Percentiles rank a stretch among this genome's conserved stretches.
phyloP scores from a whole-genome alignment of 2,888 invertebrate genomes.

The Petrolisthes manimaculis region DNA sequence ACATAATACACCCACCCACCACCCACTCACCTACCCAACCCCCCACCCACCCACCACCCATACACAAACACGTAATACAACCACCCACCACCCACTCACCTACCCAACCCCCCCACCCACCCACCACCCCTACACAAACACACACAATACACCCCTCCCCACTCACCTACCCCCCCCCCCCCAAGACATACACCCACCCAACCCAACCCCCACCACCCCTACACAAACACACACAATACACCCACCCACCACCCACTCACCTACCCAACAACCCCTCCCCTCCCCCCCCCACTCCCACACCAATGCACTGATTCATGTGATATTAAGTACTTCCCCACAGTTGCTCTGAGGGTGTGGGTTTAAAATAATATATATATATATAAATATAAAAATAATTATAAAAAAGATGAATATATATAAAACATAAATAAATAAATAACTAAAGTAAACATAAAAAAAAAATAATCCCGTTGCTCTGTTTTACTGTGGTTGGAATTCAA shows the following conservation, averaged over 20 bases:
- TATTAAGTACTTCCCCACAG: neutral
- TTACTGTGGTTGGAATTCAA: constrained; percentile 7
- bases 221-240: neutral
- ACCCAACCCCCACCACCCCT: neutral
- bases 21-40: neutral
- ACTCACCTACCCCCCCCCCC: neutral
- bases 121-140: neutral
- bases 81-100: neutral
- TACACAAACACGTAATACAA: neutral
- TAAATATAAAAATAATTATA: neutral
- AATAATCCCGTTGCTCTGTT: neutral
- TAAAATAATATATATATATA: constrained; percentile 27
- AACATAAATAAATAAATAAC: constrained; percentile 16
- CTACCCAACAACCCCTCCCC: neutral
- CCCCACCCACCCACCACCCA: neutral
- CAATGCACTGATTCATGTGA: neutral
- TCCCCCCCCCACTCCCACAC: neutral
- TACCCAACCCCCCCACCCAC: neutral
- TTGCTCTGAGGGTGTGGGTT: constrained; percentile 28
- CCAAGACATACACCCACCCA: neutral
- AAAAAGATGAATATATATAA: constrained; percentile 4
- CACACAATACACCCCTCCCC: neutral
- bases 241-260: neutral
- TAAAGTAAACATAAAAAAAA: neutral
- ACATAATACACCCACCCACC: neutral